Conservation (phyloP, 1,140 invertebrate species). For the Rhopalosiphum padi region DNA sequence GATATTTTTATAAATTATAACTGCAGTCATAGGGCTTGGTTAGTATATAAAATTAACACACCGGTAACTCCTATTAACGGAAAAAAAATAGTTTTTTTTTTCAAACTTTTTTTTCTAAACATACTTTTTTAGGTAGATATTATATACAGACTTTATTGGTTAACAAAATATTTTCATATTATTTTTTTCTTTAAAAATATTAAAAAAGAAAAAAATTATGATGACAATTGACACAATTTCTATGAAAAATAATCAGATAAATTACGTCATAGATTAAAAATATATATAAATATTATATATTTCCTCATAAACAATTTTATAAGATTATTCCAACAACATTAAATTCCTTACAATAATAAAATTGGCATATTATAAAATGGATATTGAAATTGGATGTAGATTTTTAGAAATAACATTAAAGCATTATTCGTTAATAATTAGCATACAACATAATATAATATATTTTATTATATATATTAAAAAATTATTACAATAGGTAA, state of each 20-base stretch:
- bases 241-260: not conserved
- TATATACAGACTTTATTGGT: not conserved
- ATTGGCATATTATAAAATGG: too few relatives aligned
- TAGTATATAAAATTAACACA: too few relatives aligned
- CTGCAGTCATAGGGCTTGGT: too few relatives aligned
- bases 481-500: too few relatives aligned
- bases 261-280: not conserved
- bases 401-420: too few relatives aligned
- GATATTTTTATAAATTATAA: too few relatives aligned
- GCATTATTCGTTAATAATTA: too few relatives aligned
- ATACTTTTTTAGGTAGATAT: not conserved
- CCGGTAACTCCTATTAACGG: not conserved
- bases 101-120: not conserved
- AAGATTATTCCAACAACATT: not conserved
- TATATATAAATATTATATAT: not conserved
- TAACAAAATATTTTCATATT: not conserved
- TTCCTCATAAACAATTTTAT: not conserved
- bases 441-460: too few relatives aligned
- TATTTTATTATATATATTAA: too few relatives aligned
- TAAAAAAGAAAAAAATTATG: not conserved
- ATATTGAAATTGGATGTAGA: too few relatives aligned
- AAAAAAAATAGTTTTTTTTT: not conserved
- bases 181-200: too few relatives aligned
- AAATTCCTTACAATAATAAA: not conserved
- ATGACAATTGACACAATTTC: not conserved